Evolutionary conservation across 1,140 invertebrate species (phyloP).

Genomic region (Drosophila micromelanica): DNA sequence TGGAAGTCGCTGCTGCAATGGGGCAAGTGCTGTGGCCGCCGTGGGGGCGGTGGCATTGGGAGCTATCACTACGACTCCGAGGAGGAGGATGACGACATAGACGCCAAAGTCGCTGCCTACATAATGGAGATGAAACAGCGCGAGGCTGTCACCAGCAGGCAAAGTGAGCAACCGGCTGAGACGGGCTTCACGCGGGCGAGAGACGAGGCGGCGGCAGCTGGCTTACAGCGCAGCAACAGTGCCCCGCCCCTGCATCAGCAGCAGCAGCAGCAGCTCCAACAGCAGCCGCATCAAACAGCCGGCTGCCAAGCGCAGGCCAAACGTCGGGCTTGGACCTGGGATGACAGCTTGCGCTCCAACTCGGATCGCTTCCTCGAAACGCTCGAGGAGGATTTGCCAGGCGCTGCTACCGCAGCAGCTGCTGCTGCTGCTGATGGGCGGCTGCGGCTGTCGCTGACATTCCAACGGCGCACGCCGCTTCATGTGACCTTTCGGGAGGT

Average conservation of each 20-base stretch:
- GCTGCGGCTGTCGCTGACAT: conserved; percentile 48
- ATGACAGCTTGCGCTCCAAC: conserved; percentile 83
- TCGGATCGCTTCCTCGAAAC: conserved; percentile 83
- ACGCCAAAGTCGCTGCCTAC: conserved; percentile 84
- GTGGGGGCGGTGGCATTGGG: neutral
- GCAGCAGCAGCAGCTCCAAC: conserved; percentile 16
- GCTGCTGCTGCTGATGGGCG: conserved; percentile 27
- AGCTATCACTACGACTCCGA: conserved; percentile 72
- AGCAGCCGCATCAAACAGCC: neutral
- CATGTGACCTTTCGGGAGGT: conserved; percentile 66
- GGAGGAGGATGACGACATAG: conserved; percentile 84
- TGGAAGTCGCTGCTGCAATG: conserved; percentile 10
- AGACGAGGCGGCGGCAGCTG: conserved; percentile 3
- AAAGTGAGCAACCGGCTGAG: conserved; percentile 64
- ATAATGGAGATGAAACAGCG: conserved; percentile 80
- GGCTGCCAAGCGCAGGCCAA: conserved; percentile 12
- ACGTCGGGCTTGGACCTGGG: conserved; percentile 80
- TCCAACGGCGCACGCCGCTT: conserved; percentile 67
- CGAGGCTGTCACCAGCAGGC: conserved; percentile 45
- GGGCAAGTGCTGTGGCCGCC: conserved; percentile 24
- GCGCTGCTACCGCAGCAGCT: conserved; percentile 5
- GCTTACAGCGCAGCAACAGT: conserved; percentile 10
- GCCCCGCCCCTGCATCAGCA: conserved; percentile 19
- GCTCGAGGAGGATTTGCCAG: conserved; percentile 72
- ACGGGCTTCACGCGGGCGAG: conserved; percentile 1